Evolutionary conservation across 2,888 invertebrate genomes (phyloP), one percentile per base, ranked within the genome.

Genomic region (Heliconius hortense): DNA sequence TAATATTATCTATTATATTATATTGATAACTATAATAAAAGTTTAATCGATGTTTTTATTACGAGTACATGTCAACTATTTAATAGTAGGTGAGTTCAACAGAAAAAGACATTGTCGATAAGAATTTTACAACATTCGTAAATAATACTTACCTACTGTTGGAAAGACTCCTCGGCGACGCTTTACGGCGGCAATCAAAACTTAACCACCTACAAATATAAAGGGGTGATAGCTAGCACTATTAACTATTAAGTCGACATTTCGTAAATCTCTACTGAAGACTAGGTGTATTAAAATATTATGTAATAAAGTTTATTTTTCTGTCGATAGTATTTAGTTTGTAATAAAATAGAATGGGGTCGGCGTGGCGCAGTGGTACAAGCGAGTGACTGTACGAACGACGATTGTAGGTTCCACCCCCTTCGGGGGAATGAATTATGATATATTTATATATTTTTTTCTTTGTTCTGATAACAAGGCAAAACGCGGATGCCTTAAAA

Each of bases 111-210:
- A 68, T 21, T 28, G 48, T 26, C 26, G 28, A 21, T 68, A 26
- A 26, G 18, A 18, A 24, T 24, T 68, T 48, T 28, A 68, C 43
- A 28, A 68, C 26, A 48, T 24, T 10, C 26, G 28, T 28, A 68
- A 68, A 68, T 48, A 48, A 68, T 48, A 39, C 39, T 39, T 39
- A 39, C 13, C 13, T 10, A 21, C 8, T 48, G 26, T 48, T 26
- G 24, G 31, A 28, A 68, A 28, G 48, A 26, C 68, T 53, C 68
- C 68, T 53, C 31, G 53, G 68, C 68, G 68, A 48, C 68, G 31
- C 68, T 68, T 68, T 53, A 53, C 31, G 31, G 53, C 53, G 53
- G 53, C 68, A 53, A 68, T 53, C 28, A 68, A 53, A 67, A 68
- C 28, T 31, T 53, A 68, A 53, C 68, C 53, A 68, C 11, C 28